These are phyloP conservation scores for Austrolebias charrua DNA, from an alignment of 2,797 vertebrate species.

Conservation along the genomic window DNA sequence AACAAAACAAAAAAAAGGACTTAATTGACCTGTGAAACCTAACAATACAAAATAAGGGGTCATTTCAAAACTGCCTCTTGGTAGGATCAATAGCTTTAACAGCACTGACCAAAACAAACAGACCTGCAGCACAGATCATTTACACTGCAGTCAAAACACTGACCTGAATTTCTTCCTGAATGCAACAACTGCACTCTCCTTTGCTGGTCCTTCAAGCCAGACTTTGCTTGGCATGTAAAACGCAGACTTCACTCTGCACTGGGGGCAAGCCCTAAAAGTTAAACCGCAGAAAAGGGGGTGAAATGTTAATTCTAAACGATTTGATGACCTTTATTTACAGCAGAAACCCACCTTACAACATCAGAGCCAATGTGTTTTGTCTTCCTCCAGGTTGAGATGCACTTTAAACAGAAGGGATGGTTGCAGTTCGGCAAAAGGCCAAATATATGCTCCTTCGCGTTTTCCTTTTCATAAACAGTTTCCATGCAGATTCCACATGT, in stretches of 20 bases:
- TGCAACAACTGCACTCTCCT: slow-evolving; percentile 79
- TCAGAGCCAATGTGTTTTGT: slow-evolving; percentile 80
- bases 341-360: slow-evolving; percentile 80
- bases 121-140: no score
- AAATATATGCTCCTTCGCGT: slow-evolving; percentile 75
- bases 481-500: slow-evolving; percentile 94
- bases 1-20: no score
- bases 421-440: slow-evolving; percentile 89
- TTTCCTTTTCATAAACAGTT: slow-evolving; percentile 84
- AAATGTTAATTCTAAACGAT: background rate
- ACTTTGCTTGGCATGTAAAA: slow-evolving; percentile 89
- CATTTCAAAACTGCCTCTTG: background rate
- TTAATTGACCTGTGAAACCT: no score
- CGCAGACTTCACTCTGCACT: slow-evolving; percentile 86
- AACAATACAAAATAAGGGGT: no score
- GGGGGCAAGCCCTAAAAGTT: slow-evolving; percentile 83
- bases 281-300: background rate
- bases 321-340: background rate
- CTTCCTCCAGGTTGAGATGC: slow-evolving; percentile 87
- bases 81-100: background rate
- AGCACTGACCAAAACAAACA: no score
- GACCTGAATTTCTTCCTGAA: slow-evolving; percentile 86
- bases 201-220: slow-evolving; percentile 85
- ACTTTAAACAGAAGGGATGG: slow-evolving; percentile 86
- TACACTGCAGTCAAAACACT: background rate